phyloP scores from a whole-genome alignment of 2,797 vertebrate species.

The Nannoperca obscura region DNA sequence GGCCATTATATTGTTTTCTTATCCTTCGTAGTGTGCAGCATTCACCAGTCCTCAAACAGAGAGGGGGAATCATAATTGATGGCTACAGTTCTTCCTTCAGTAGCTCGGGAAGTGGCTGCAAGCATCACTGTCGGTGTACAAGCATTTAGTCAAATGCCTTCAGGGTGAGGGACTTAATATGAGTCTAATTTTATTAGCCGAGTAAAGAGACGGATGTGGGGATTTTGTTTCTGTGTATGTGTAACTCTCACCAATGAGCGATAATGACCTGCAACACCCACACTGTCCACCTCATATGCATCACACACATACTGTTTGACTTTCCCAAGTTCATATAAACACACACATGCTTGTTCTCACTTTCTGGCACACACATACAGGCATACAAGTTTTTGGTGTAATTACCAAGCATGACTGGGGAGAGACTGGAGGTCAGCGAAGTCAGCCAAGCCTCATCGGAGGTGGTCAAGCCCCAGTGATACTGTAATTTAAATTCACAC shows the following conservation, averaged over 20 bases:
- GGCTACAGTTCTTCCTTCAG: constrained; percentile 25
- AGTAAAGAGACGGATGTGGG: constrained; percentile 25
- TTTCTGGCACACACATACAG: neutral
- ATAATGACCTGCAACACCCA: constrained; percentile 31
- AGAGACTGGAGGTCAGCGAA: constrained; percentile 50
- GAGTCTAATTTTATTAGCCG: constrained; percentile 53
- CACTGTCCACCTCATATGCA: neutral
- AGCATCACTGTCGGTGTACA: constrained; percentile 45
- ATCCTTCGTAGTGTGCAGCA: neutral
- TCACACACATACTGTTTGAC: neutral
- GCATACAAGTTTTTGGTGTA: constrained; percentile 31
- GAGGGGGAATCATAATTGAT: constrained; percentile 30
- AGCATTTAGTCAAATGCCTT: constrained; percentile 41
- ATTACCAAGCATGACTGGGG: constrained; percentile 52
- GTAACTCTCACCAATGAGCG: neutral
- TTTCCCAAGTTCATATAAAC: constrained; percentile 18
- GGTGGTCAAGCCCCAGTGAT: constrained; percentile 29
- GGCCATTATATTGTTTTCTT: constrained; percentile 23
- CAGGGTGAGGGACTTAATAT: constrained; percentile 47
- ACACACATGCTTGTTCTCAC: constrained; percentile 24
- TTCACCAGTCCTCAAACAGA: constrained; percentile 28
- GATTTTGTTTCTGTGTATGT: constrained; percentile 16
- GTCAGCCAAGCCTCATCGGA: constrained; percentile 16
- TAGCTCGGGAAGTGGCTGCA: constrained; percentile 40
- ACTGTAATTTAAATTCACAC: constrained; percentile 44